A percentile compares a stretch with the other conserved stretches of the same genome.
Evolutionary conservation across 2,888 invertebrate genomes (phyloP).

Genomic region (Tetranychus piercei): DNA sequence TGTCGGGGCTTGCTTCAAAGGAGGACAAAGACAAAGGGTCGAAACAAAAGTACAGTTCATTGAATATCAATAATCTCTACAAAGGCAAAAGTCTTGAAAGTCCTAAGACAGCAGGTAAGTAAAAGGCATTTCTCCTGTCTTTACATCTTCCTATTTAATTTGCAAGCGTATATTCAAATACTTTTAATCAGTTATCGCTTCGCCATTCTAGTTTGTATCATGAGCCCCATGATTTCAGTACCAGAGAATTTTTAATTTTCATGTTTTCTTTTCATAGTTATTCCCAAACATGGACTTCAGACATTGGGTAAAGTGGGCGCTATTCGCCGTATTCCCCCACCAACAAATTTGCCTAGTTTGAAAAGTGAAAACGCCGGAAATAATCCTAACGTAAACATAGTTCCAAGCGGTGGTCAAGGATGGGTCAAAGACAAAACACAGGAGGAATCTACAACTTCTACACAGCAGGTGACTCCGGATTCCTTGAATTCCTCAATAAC

Average conservation of each 20-base stretch:
- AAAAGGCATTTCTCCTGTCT: background rate
- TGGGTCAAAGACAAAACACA: conserved; percentile 40
- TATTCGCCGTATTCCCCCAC: conserved; percentile 62
- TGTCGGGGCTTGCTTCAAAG: conserved; percentile 57
- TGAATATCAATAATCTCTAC: conserved; percentile 95
- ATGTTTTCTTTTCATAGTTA: background rate
- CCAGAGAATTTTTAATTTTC: background rate
- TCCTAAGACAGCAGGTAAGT: conserved; percentile 34
- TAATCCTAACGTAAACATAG: conserved; percentile 56
- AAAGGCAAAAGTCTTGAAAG: conserved; percentile 41
- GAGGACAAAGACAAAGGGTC: conserved; percentile 55
- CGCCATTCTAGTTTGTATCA: background rate
- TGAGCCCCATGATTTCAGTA: background rate
- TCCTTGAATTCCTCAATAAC: background rate
- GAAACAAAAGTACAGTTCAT: conserved; percentile 62
- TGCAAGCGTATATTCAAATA: background rate
- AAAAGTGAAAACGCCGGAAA: conserved; percentile 77
- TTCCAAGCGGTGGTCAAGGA: conserved; percentile 59
- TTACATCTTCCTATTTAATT: background rate
- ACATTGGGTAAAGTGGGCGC: conserved; percentile 96
- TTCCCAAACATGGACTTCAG: conserved; percentile 90
- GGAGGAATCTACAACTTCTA: conserved; percentile 19
- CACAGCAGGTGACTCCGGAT: conserved; percentile 32
- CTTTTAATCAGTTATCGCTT: background rate
- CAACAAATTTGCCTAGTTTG: conserved; percentile 94